These are phyloP conservation scores for Drosophila pachea DNA, from an alignment of 1,140 invertebrate genomes.

Conservation along the genomic window DNA sequence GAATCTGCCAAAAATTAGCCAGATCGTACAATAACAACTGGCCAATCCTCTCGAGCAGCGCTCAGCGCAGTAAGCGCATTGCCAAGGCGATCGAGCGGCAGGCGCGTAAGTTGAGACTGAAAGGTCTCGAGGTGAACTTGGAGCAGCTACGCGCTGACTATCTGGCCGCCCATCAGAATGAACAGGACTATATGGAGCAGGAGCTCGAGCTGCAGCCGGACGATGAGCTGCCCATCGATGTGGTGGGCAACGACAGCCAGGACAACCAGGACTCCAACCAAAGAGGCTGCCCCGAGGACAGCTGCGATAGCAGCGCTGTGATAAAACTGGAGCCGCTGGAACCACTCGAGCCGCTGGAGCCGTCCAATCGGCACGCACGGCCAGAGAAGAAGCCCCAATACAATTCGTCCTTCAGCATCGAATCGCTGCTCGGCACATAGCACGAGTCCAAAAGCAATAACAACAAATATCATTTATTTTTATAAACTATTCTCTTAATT, in stretches of 20 bases:
- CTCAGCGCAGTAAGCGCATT: slow-evolving; percentile 92
- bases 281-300: slow-evolving; percentile 61
- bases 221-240: slow-evolving; percentile 81
- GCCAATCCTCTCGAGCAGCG: slow-evolving; percentile 78
- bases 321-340: slow-evolving; percentile 32
- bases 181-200: slow-evolving; percentile 82
- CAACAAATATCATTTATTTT: slow-evolving; percentile 12
- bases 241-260: slow-evolving; percentile 81
- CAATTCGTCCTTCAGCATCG: slow-evolving; percentile 87
- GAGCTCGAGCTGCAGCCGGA: slow-evolving; percentile 80
- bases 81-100: slow-evolving; percentile 95
- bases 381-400: slow-evolving; percentile 33
- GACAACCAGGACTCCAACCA: slow-evolving; percentile 79
- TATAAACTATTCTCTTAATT: slow-evolving; percentile 7
- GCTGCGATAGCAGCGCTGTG: slow-evolving; percentile 76
- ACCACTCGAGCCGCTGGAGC: slow-evolving; percentile 1
- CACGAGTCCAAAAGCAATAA: slow-evolving; percentile 7
- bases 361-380: neutral
- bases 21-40: neutral
- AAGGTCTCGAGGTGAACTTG: slow-evolving; percentile 92
- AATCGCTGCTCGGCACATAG: slow-evolving; percentile 83
- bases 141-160: slow-evolving; percentile 91
- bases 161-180: slow-evolving; percentile 80
- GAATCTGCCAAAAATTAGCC: no score
- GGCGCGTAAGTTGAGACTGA: slow-evolving; percentile 91